Base-by-base conservation (phyloP, 2,888 invertebrate genomes). In the Hemicrepidius hirtus region DNA sequence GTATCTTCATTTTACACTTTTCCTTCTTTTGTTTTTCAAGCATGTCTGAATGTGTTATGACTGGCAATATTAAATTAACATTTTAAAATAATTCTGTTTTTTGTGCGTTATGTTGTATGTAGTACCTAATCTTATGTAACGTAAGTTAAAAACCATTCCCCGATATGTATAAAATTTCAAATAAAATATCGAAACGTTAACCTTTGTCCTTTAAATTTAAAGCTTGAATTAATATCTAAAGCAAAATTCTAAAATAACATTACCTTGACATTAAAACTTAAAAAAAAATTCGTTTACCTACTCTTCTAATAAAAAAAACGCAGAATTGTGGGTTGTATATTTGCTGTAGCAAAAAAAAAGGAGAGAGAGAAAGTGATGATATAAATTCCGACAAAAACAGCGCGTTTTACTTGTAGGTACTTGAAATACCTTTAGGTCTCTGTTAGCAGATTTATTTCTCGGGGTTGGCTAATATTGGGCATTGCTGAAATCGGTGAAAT, bases 401-500 rank as follows among this genome's bases (percentile, higher is more conserved):
- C 16, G 20, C 46, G 16, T 46, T 46, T 40, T 46, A 46, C 46
- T 46, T 46, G 46, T n/a, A n/a, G n/a, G n/a, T 18, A 46, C 46
- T 46, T 46, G 46, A 46, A 46, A 46, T 46, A 46, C 18, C 46
- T 46, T 46, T 18, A 18, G 20, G 16, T 46, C 46, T 46, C 18
- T 16, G 46, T 46, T 16, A 9, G n/a, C 40, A 16, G 16, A 13
- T 18, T 50, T 24, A 50, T 50, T 50, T 24, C 46, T 46, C 18
- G 10, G 46, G 13, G 50, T 21, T 24, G 35, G 35, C 35, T 55
- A 37, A 18, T 35, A 35, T 24, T 18, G 53, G 28, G n/a, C 35
- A 35, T 55, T 24, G 6, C 55, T 35, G 55, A 37, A 35, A 55
- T 55, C 24, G 24, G 50, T 50, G 50, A 24, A 12, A 32, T 57